phyloP scores from a whole-genome alignment of 2,888 invertebrate species.

The Lasioglossum morio region DNA sequence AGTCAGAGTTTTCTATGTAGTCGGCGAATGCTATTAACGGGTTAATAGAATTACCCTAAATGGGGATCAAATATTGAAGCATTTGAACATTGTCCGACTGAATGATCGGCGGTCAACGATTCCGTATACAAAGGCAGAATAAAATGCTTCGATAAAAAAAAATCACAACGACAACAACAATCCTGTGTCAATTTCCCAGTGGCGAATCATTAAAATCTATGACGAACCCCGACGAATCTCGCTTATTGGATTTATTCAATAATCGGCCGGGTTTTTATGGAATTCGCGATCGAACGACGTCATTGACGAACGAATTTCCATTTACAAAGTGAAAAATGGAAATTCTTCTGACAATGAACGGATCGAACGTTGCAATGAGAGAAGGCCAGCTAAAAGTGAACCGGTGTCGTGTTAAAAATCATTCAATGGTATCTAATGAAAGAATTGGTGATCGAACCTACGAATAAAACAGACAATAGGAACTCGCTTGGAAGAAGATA shows the following conservation, averaged over 20 bases:
- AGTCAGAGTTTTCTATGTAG: conserved; percentile 10
- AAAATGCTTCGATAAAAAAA: neutral
- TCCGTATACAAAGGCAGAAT: conserved; percentile 18
- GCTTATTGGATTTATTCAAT: conserved; percentile 53
- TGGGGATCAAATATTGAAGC: conserved; percentile 56
- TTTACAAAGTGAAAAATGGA: conserved; percentile 26
- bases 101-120: conserved; percentile 1
- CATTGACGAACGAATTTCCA: conserved; percentile 34
- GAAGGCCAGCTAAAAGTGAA: neutral
- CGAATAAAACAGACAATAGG: neutral
- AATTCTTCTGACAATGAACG: conserved; percentile 1
- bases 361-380: neutral
- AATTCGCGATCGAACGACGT: conserved; percentile 24
- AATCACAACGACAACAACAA: neutral
- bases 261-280: conserved; percentile 45
- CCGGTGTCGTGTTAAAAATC: neutral
- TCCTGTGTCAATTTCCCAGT: neutral
- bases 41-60: conserved; percentile 57
- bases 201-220: conserved; percentile 31
- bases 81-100: conserved; percentile 30
- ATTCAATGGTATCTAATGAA: neutral
- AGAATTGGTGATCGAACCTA: neutral
- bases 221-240: conserved; percentile 13
- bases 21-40: conserved; percentile 46
- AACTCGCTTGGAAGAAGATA: neutral